These are phyloP conservation scores for Microtus montanus DNA, from an alignment of 2,113 vertebrate species.

Conservation along the genomic window DNA sequence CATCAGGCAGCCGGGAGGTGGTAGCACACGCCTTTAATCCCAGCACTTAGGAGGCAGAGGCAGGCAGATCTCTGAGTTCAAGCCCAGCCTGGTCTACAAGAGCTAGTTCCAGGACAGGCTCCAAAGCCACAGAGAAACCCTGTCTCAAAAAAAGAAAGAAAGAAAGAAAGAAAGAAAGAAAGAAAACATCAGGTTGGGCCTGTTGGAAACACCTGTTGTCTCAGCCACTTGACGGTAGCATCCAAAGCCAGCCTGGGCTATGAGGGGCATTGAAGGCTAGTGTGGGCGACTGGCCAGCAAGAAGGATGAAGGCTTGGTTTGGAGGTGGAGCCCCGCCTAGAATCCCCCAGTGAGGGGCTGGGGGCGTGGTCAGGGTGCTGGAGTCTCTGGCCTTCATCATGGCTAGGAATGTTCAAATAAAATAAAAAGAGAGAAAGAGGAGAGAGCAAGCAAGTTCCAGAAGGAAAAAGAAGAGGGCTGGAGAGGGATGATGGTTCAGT, in stretches of 20 bases:
- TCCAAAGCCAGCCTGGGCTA: background rate
- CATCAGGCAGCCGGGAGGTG: no score
- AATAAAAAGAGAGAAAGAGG: background rate
- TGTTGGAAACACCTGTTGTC: no score
- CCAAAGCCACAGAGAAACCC: no score
- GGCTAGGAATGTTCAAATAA: background rate
- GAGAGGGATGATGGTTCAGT: background rate
- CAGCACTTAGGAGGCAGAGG: no score
- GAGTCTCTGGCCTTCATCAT: background rate
- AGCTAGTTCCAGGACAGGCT: no score
- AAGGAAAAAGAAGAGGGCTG: background rate
- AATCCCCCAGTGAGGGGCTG: background rate
- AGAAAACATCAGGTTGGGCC: background rate
- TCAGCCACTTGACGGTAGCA: background rate
- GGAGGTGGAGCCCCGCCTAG: background rate
- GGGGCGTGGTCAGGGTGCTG: background rate
- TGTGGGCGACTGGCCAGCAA: background rate
- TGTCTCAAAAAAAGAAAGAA: no score
- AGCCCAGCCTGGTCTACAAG: no score
- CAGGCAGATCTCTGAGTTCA: no score
- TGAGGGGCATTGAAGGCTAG: no score
- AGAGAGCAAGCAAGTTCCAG: background rate
- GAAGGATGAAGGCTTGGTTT: background rate
- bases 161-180: no score
- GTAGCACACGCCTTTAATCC: no score